These are phyloP conservation scores for Dichetophora obliterata DNA, from an alignment of 2,888 invertebrate genomes.

Conservation along the genomic window DNA sequence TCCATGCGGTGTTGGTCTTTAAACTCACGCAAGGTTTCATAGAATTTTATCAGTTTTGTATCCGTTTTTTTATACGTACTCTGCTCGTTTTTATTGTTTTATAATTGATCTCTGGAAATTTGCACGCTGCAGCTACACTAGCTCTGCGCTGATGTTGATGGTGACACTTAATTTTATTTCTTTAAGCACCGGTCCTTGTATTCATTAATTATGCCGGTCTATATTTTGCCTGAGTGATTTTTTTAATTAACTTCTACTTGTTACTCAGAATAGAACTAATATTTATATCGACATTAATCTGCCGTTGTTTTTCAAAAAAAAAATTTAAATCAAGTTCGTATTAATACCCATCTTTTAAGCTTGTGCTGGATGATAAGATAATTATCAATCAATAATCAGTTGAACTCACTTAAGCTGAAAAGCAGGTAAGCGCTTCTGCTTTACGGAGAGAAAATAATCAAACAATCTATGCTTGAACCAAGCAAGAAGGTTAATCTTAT, in stretches of 20 bases:
- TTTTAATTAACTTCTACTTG: slow-evolving; percentile 1
- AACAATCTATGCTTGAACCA: too few species aligned
- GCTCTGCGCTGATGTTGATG: not conserved
- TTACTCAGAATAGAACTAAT: not conserved
- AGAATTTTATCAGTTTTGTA: not conserved
- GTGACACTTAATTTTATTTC: slow-evolving; percentile 7
- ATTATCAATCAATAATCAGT: too few species aligned
- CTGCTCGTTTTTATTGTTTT: not conserved
- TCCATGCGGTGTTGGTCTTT: not conserved
- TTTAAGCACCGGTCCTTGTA: not conserved
- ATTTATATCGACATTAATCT: slow-evolving; percentile 5
- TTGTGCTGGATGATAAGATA: too few species aligned
- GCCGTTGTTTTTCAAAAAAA: too few species aligned
- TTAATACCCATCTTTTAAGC: too few species aligned
- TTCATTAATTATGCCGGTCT: not conserved
- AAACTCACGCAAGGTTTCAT: not conserved
- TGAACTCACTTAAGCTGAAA: too few species aligned
- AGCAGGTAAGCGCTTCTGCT: too few species aligned
- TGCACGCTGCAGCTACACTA: not conserved
- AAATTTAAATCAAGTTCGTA: too few species aligned
- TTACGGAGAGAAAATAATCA: too few species aligned
- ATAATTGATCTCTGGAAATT: slow-evolving; percentile 12
- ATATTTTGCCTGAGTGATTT: not conserved
- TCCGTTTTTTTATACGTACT: not conserved
- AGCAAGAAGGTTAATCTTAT: too few species aligned